Conservation (phyloP, 64 coral and sea anemone genomes). For the Acropora yongei region DNA sequence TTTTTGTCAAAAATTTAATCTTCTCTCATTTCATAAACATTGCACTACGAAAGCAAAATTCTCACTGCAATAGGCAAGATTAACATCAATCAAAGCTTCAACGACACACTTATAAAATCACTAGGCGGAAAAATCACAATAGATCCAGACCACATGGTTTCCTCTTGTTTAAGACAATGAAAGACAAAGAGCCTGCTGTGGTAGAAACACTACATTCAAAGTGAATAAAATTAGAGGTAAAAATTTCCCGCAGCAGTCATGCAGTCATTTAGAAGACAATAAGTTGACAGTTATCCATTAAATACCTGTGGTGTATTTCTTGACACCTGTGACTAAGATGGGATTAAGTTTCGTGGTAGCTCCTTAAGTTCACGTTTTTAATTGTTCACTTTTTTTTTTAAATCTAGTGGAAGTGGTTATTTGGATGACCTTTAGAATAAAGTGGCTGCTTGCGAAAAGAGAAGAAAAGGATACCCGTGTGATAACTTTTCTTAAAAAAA, state of each 20-base stretch:
- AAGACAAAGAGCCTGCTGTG: background rate
- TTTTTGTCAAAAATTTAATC: no score
- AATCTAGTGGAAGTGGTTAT: background rate
- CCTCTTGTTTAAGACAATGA: background rate
- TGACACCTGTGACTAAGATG: background rate
- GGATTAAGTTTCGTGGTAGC: background rate
- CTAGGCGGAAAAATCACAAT: background rate
- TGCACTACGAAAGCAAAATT: no score
- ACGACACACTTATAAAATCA: background rate
- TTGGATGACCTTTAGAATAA: background rate
- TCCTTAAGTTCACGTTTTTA: background rate
- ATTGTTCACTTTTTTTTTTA: slow-evolving; percentile 5
- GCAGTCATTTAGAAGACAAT: background rate
- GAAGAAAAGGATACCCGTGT: background rate
- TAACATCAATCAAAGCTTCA: background rate
- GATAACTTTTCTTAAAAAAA: background rate
- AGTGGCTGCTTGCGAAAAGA: background rate
- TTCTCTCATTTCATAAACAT: no score
- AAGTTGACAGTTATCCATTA: background rate
- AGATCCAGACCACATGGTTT: background rate
- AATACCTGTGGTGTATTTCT: slow-evolving; percentile 13
- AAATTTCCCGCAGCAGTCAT: background rate
- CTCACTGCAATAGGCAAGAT: no score
- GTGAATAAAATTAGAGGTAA: background rate
- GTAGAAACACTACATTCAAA: background rate